These are phyloP conservation scores for Choloepus hoffmanni DNA, from an alignment of 2,113 vertebrate species.

Conservation along the genomic window DNA sequence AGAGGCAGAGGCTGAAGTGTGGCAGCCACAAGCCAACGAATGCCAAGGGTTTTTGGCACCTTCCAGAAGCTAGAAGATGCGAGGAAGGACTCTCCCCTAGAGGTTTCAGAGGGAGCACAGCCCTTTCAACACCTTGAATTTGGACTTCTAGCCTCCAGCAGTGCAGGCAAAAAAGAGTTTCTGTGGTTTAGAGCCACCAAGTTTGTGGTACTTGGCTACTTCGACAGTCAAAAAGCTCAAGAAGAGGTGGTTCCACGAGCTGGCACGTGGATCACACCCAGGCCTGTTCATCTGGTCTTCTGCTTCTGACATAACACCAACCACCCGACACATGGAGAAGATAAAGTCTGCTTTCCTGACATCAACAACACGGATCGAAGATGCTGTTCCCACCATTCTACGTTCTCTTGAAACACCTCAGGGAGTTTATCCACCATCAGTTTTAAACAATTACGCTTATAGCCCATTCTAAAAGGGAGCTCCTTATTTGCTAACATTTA, in stretches of 20 bases:
- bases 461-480: neutral
- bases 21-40: too few species aligned
- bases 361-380: neutral
- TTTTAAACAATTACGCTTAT: neutral
- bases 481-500: neutral
- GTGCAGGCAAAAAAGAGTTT: too few species aligned
- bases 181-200: too few species aligned
- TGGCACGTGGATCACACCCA: neutral
- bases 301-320: neutral
- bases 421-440: neutral
- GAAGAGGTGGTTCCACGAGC: neutral
- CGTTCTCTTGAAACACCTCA: neutral
- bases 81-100: too few species aligned
- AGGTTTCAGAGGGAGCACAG: too few species aligned
- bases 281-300: neutral
- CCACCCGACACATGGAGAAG: neutral
- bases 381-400: neutral
- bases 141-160: too few species aligned
- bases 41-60: too few species aligned
- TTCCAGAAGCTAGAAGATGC: too few species aligned
- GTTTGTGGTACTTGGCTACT: too few species aligned
- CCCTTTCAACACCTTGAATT: too few species aligned
- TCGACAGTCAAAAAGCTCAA: neutral
- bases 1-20: too few species aligned
- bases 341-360: neutral